Evolutionary conservation across 2,888 invertebrate species (phyloP).

Genomic region (Leucozona laternaria): DNA sequence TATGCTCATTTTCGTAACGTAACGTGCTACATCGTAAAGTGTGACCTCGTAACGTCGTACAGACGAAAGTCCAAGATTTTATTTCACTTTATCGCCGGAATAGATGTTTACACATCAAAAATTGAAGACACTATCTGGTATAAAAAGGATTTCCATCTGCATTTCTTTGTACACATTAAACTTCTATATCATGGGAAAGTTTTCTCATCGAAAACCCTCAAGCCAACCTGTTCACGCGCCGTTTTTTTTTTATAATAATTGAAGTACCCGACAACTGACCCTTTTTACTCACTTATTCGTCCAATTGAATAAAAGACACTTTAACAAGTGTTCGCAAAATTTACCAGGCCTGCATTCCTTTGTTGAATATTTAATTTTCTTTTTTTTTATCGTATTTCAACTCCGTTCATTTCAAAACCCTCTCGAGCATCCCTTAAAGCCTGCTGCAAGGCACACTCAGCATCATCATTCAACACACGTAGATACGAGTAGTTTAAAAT

Average conservation of each 20-base stretch:
- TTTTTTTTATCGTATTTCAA: slow-evolving; percentile 17
- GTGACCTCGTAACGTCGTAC: too few relatives aligned
- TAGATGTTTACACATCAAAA: too few relatives aligned
- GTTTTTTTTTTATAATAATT: neutral
- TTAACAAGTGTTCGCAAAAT: slow-evolving; percentile 63
- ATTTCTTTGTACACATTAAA: neutral
- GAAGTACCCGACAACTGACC: slow-evolving; percentile 44
- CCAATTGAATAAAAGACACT: slow-evolving; percentile 47
- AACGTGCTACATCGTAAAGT: too few relatives aligned
- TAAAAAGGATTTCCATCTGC: neutral
- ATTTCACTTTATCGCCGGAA: too few relatives aligned
- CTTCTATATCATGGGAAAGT: slow-evolving; percentile 30
- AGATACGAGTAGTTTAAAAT: slow-evolving; percentile 3
- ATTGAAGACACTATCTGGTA: too few relatives aligned
- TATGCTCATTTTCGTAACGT: too few relatives aligned
- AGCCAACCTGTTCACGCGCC: slow-evolving; percentile 54
- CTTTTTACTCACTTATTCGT: slow-evolving; percentile 37
- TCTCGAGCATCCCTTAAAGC: slow-evolving; percentile 30
- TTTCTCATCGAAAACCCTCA: neutral
- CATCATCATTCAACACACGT: slow-evolving; percentile 10
- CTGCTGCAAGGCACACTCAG: slow-evolving; percentile 8
- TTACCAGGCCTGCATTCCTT: slow-evolving; percentile 38
- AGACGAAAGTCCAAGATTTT: too few relatives aligned
- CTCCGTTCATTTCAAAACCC: neutral
- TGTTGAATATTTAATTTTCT: slow-evolving; percentile 61